Conservation (phyloP, 2,113 vertebrate genomes). For the Gymnorhina tibicen region DNA sequence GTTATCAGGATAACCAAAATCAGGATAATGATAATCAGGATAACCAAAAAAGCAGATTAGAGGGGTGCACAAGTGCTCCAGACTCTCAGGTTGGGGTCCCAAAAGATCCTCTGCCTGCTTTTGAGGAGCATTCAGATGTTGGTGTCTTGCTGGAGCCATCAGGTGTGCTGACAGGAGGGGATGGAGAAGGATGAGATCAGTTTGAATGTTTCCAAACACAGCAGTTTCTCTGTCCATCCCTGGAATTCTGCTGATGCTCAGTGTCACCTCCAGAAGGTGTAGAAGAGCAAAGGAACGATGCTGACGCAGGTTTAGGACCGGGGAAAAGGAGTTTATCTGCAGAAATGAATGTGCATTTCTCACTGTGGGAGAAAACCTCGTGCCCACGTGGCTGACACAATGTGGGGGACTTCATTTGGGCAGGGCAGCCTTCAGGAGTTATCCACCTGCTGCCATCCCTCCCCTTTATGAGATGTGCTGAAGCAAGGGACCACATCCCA, state of each 20-base stretch:
- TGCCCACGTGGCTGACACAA: fast-evolving
- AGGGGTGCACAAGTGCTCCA: not conserved
- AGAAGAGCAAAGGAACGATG: not conserved
- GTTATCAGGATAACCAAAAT: too few relatives aligned
- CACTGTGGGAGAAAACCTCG: fast-evolving
- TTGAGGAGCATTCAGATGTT: not conserved
- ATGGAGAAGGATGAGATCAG: not conserved
- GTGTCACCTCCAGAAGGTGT: not conserved
- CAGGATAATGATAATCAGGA: too few relatives aligned
- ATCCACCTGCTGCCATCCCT: not conserved
- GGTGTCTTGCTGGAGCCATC: not conserved
- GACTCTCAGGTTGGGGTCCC: not conserved
- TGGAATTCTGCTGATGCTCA: not conserved
- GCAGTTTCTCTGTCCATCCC: not conserved
- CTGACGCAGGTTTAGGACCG: fast-evolving
- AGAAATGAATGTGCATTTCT: not conserved
- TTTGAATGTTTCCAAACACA: not conserved
- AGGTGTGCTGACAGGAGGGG: not conserved
- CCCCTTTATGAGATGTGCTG: not conserved
- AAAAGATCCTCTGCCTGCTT: not conserved
- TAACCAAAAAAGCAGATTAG: not conserved
- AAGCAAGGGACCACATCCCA: not conserved
- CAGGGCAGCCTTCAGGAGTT: not conserved
- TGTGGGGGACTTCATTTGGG: not conserved
- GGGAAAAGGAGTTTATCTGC: not conserved